These are phyloP conservation scores for Hippocampus kuda DNA, from an alignment of 2,797 vertebrate genomes.

Conservation along the genomic window DNA sequence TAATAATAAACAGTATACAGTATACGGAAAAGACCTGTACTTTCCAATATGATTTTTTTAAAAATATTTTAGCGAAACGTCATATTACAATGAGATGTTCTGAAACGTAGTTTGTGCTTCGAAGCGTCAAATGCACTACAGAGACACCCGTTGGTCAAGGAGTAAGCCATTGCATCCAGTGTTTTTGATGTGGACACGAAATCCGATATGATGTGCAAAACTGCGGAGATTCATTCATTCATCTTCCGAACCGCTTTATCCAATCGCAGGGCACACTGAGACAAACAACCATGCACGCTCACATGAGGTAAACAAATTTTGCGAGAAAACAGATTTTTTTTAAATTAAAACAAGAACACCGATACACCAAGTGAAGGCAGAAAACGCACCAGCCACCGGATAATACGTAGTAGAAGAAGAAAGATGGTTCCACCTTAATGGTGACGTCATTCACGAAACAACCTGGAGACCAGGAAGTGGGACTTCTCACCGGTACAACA, in stretches of 20 bases:
- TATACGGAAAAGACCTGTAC: neutral
- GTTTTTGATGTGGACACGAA: too few species aligned
- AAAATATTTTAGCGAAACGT: neutral
- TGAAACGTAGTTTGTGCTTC: neutral
- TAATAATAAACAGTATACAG: conserved; percentile 10
- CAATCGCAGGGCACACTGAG: too few species aligned
- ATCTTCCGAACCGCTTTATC: too few species aligned
- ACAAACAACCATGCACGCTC: too few species aligned
- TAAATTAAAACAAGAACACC: neutral
- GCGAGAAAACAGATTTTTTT: too few species aligned
- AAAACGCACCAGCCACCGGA: neutral
- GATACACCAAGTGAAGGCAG: neutral
- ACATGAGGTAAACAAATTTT: neutral
- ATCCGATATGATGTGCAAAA: neutral
- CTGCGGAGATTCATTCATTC: too few species aligned
- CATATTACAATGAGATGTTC: neutral
- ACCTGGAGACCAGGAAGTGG: neutral
- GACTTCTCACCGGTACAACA: neutral
- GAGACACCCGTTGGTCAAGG: neutral
- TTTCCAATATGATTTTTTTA: neutral
- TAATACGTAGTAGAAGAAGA: neutral
- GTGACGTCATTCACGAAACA: neutral
- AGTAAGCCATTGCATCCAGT: neutral
- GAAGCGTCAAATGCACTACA: neutral
- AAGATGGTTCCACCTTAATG: neutral